These are phyloP conservation scores for Creontiades dilutus DNA, from an alignment of 2,888 invertebrate species.

Conservation along the genomic window DNA sequence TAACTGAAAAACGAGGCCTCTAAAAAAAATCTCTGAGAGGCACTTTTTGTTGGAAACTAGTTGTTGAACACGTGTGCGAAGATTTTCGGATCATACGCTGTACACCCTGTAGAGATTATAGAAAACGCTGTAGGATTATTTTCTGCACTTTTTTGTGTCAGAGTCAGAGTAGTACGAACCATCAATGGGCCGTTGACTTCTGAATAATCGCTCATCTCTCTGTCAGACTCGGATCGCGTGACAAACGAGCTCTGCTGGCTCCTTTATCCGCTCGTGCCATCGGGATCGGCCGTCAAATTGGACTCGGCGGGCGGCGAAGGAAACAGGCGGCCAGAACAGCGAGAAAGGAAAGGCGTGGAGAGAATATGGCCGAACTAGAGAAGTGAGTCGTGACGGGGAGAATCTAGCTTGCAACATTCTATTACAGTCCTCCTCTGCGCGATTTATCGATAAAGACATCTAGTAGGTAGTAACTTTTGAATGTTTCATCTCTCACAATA, in stretches of 20 bases:
- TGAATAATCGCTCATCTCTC: slow-evolving; percentile 24
- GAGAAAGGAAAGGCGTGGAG: too few species aligned
- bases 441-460: not conserved
- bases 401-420: not conserved
- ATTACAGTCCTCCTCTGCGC: not conserved
- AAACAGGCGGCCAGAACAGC: too few species aligned
- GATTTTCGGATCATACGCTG: too few species aligned
- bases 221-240: slow-evolving; percentile 7
- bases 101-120: too few species aligned
- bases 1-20: too few species aligned
- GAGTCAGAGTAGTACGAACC: not conserved
- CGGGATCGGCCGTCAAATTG: slow-evolving; percentile 1
- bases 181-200: slow-evolving; percentile 35
- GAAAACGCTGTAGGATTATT: too few species aligned
- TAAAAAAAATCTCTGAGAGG: too few species aligned
- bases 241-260: slow-evolving; percentile 3
- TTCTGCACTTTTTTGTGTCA: too few species aligned
- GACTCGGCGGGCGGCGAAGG: not conserved
- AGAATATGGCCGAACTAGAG: not conserved
- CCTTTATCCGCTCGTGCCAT: not conserved
- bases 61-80: too few species aligned
- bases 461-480: too few species aligned
- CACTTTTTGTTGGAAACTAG: too few species aligned
- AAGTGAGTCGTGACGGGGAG: not conserved
- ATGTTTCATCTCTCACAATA: too few species aligned